Evolutionary conservation across 2,797 vertebrate species (phyloP), one percentile per base, ranked within the genome.

Genomic region (Chlorospingus flavigularis): DNA sequence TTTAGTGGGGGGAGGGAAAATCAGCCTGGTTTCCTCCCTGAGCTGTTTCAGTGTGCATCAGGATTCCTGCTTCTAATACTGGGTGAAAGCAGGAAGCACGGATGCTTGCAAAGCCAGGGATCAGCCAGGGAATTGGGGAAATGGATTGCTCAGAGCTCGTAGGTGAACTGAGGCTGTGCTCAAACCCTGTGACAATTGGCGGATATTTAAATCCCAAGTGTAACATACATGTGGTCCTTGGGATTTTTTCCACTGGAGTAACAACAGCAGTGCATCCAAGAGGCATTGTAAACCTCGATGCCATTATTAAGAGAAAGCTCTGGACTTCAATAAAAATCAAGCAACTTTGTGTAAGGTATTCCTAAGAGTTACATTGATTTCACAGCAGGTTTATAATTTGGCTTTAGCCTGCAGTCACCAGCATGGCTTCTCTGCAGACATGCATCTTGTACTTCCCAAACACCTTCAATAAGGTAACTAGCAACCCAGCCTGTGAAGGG

Each of bases 31-130:
- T 91, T 84, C 82, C 83, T 90, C 21, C 54, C 92, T 48, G 82
- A 80, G 91, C 72, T 92, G 73, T 95, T 95, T 86, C 95, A 95
- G 42, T 79, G 76, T 87, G 76, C 77, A 92, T 95, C 94, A 95
- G 70, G 92, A 86, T 72, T 95, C 94, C 81, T 85, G 54, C 74
- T 81, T 90, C 28, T 94, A 90, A 95, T 77, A 48, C 62, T 54
- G 79, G 74, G 73, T 16, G 40, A 86, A 94, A 97, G 91, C 85
- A 95, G 93, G 93, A 96, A 97, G 93, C 88, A 92, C 0, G 9
- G 92, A 94, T 80, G 90, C 90, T 77, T 96, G 79, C 60, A 89
- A 89, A 88, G 30, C 9, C 8, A 95, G 86, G 51, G 79, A 88
- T 84, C 84, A 93, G 42, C 74, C 92, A 93, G 87, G 58, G 45